phyloP scores from a whole-genome alignment of 2,888 invertebrate species.

The Oscheius onirici region DNA sequence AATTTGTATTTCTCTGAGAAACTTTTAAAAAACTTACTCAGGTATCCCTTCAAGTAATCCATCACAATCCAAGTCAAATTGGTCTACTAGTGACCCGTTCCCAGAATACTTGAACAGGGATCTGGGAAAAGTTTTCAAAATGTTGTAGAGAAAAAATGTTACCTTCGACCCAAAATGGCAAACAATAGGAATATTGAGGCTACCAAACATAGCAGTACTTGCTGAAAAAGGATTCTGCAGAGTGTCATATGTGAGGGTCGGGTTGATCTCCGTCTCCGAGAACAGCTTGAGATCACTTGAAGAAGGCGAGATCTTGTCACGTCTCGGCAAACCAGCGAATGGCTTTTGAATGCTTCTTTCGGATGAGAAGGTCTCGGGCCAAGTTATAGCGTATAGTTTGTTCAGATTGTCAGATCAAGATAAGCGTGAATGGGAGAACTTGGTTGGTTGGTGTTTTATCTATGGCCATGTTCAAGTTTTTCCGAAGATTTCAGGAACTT shows the following conservation, averaged over 20 bases:
- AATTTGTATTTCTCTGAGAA: not conserved
- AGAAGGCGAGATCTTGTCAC: no score
- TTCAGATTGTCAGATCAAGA: no score
- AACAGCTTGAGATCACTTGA: no score
- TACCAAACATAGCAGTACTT: not conserved
- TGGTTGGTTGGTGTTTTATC: no score
- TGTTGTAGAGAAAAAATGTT: not conserved
- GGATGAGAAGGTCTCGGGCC: no score
- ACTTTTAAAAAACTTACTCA: not conserved
- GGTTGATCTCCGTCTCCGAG: no score
- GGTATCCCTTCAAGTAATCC: not conserved
- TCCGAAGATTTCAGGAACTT: no score
- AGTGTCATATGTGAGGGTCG: not conserved
- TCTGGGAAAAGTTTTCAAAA: not conserved
- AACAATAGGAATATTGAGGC: not conserved
- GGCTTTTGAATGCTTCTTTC: no score
- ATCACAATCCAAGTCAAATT: conserved; percentile 4
- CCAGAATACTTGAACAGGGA: not conserved
- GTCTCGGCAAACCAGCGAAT: no score
- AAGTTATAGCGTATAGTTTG: no score
- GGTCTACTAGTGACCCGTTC: not conserved
- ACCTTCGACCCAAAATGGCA: not conserved
- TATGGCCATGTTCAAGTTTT: no score
- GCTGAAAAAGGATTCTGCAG: not conserved
- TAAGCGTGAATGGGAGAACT: no score